Evolutionary conservation across 2,797 vertebrate species (phyloP).

Genomic region (Rhinogobio ventralis): DNA sequence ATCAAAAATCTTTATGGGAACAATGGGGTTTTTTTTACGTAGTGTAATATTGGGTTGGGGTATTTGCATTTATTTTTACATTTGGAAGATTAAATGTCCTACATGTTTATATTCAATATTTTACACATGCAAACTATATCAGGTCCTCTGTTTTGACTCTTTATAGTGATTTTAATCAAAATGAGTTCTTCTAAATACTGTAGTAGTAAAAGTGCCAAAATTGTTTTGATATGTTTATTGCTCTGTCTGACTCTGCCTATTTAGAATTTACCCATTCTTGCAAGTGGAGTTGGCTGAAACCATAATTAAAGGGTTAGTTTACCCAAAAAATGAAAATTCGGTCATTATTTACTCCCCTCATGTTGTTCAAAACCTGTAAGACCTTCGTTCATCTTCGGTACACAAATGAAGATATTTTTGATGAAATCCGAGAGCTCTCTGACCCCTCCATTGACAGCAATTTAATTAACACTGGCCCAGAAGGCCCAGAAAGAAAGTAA

Average conservation of each 20-base stretch:
- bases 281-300: constrained; percentile 2
- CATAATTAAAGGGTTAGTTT: constrained; percentile 6
- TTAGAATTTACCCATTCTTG: background rate
- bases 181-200: background rate
- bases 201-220: background rate
- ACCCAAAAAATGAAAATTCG: too few species aligned
- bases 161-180: background rate
- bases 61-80: background rate
- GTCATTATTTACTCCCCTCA: too few species aligned
- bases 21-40: background rate
- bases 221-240: background rate
- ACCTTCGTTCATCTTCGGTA: too few species aligned
- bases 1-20: background rate
- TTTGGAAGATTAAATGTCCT: constrained; percentile 8
- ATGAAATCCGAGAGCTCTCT: too few species aligned
- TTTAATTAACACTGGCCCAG: too few species aligned
- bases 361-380: too few species aligned
- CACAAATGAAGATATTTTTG: too few species aligned
- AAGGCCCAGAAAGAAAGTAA: too few species aligned
- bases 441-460: too few species aligned
- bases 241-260: background rate
- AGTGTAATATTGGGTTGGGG: background rate
- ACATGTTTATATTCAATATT: background rate
- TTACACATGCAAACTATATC: background rate
- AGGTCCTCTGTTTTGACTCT: constrained; percentile 9